A percentile compares a stretch with the other conserved stretches of the same genome.
These are phyloP conservation scores for Campylorhamphus procurvoides DNA, from an alignment of 2,113 vertebrate species.

Conservation along the genomic window DNA sequence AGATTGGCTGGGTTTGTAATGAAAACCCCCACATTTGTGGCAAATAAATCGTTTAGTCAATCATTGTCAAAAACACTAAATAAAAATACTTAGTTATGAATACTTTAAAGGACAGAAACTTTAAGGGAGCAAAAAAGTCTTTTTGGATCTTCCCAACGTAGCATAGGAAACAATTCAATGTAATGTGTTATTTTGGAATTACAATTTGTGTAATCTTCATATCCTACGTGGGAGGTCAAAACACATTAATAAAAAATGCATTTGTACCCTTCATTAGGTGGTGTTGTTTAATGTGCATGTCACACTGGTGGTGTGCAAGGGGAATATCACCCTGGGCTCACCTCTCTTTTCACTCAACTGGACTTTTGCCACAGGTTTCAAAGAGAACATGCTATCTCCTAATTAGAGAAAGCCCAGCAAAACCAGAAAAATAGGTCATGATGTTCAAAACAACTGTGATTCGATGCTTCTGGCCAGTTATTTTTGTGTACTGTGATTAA, in stretches of 20 bases:
- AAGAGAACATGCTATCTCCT: background rate
- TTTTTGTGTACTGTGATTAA: constrained; percentile 50
- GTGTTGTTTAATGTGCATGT: background rate
- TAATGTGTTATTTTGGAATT: background rate
- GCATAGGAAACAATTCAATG: background rate
- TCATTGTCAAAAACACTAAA: background rate
- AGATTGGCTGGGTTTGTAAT: background rate
- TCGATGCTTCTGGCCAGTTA: constrained; percentile 31
- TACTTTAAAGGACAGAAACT: background rate
- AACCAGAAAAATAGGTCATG: constrained; percentile 54
- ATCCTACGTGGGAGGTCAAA: background rate
- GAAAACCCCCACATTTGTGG: background rate
- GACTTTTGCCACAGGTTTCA: background rate
- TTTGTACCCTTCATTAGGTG: background rate
- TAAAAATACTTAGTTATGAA: background rate
- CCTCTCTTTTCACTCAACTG: background rate
- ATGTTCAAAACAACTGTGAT: constrained; percentile 22
- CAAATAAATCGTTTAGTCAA: background rate
- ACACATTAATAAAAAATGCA: background rate
- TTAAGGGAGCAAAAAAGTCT: background rate
- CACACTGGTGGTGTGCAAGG: background rate
- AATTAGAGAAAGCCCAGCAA: constrained; percentile 38
- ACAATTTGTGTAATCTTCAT: background rate
- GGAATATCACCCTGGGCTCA: background rate
- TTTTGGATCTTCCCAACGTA: background rate